Conservation (phyloP, 2,888 invertebrate genomes). For the Epirrhoe tristata region DNA sequence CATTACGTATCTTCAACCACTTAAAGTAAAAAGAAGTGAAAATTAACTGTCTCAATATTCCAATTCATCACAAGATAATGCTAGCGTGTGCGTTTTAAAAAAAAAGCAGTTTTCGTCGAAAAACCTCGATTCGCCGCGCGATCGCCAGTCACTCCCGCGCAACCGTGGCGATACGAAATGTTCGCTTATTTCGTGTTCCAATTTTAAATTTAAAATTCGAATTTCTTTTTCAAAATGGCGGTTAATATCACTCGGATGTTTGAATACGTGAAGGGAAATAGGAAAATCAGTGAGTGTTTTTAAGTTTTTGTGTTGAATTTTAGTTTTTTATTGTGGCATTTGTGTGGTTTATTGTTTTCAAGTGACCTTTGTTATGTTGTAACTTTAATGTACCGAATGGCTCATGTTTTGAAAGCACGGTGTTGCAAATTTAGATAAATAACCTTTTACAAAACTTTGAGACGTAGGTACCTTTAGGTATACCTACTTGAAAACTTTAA, state of each 20-base stretch:
- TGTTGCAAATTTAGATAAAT: constrained; percentile 6
- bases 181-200: constrained; percentile 44
- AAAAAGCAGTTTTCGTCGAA: constrained; percentile 51
- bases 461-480: background rate
- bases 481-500: background rate
- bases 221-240: constrained; percentile 56
- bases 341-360: constrained; percentile 25
- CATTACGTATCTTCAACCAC: too few species aligned
- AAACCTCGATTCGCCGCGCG: constrained; percentile 47
- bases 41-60: background rate
- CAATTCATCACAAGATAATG: constrained; percentile 14
- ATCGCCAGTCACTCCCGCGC: constrained; percentile 66
- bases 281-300: constrained; percentile 65
- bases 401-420: constrained; percentile 19
- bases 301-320: constrained; percentile 31
- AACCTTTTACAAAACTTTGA: background rate
- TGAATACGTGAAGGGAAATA: constrained; percentile 57
- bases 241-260: constrained; percentile 57
- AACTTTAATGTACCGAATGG: constrained; percentile 1
- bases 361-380: constrained; percentile 33
- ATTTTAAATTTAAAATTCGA: constrained; percentile 40
- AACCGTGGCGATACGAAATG: constrained; percentile 60
- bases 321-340: constrained; percentile 28
- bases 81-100: constrained; percentile 28
- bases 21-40: too few species aligned